These are phyloP conservation scores for Gallirallus australis DNA, from an alignment of 2,797 vertebrate genomes.

Conservation along the genomic window DNA sequence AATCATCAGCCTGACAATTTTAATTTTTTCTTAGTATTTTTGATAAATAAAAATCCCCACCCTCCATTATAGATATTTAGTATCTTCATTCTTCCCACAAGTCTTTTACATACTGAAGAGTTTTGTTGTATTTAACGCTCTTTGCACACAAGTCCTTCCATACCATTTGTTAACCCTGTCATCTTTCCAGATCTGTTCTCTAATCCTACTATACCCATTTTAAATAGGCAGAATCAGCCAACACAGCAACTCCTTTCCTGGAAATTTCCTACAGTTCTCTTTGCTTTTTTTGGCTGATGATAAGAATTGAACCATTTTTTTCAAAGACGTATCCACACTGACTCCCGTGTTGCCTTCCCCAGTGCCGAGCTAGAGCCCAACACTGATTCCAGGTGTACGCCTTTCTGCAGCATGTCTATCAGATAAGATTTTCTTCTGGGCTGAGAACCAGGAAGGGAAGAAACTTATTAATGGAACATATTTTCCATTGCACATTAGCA, in stretches of 20 bases:
- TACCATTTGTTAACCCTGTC: neutral
- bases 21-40: neutral
- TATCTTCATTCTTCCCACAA: neutral
- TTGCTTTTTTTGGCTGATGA: neutral
- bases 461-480: neutral
- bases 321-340: neutral
- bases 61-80: neutral
- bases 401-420: neutral
- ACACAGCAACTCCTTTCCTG: neutral
- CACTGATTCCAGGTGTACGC: neutral
- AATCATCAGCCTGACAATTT: neutral
- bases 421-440: neutral
- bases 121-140: neutral
- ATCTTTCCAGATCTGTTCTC: neutral
- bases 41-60: neutral
- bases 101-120: neutral
- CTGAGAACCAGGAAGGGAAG: neutral
- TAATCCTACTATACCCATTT: neutral
- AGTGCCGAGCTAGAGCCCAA: neutral
- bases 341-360: neutral
- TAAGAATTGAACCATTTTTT: neutral
- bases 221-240: neutral
- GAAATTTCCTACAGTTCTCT: neutral
- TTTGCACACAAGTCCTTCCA: neutral
- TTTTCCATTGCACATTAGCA: neutral